Base-by-base conservation (phyloP, 2,888 invertebrate species). In the Rhingia rostrata region DNA sequence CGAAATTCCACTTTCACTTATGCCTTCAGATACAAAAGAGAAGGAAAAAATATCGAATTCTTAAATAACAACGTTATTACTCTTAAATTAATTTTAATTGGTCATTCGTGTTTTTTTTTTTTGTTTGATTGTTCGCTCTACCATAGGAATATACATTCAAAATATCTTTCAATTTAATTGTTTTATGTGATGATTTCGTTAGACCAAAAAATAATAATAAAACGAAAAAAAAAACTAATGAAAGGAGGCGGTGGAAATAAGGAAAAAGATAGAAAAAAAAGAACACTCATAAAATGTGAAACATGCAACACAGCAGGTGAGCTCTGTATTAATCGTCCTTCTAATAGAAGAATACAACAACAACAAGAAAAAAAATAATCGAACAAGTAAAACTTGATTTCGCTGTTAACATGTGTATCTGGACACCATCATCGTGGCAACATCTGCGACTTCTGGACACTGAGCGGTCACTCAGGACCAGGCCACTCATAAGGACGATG, bases 281-380 rank as follows among this genome's bases (percentile, higher is more conserved):
- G 53, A 41, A 79, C 45, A 63, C 63, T 83, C 61, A 79, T 74
- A 79, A 79, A 73, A 84, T 79, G 74, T 79, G 79, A 84, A 84
- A 79, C 79, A 84, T 79, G 74, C 74, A 79, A 74, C 84, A 49
- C 84, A 84, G 84, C 84, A 84, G 79, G 79, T 84, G 84, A 84
- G 69, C 83, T 51, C 67, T 14, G 54, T 66, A 69, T 79, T 74
- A 79, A 84, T 79, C 74, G 74, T 74, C 80, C 70, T 74, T 84
- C 80, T 70, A 79, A 70, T 79, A 84, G 73, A 39, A 66, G 32
- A 54, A 45, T 49, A 41, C 39, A 41, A 9, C 6, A 35, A 22
- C 45, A 51, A 45, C 4, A 30, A 30, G 56, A 53, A 66, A n/a
- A 64, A 22, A 10, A 41, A 33, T 12, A 35, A 14, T 22, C 39